Base-by-base conservation (phyloP, 2,797 vertebrate species). In the Glyptemys insculpta region DNA sequence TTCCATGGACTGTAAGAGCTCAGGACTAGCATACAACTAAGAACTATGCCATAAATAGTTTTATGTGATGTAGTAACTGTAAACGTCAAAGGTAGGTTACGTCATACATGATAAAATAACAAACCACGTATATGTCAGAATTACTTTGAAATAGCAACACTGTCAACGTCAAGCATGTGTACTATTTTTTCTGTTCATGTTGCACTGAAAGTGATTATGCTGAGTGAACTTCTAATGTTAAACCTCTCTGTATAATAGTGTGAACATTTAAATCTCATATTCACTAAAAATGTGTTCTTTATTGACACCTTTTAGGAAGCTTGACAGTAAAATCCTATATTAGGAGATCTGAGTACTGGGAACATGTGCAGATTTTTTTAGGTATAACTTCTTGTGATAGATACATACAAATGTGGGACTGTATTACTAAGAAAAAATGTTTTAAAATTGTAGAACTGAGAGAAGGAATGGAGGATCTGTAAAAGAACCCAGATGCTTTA, bases 11-110 rank as follows among this genome's bases (percentile, higher is more conserved):
- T 90, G 88, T 91, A 95, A 92, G 89, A 96, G 96, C 96, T 97
- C 97, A 98, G 86, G 86, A 91, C 85, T 41, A 56, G 91, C 85
- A 93, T 89, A 49, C 95, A 81, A 90, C 88, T 95, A 95, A 97
- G 96, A 96, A 96, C 57, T 82, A 85, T 79, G 91, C 96, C 91
- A 95, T 65, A 98, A 97, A 97, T 97, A 97, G 95, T 94, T 88
- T 87, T 23, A 76, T 96, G 96, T 98, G 94, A 92, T 89, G 83
- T 83, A 92, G 90, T 97, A 83, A 95, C 92, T 83, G 83, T 50
- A 88, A 96, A 96, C 12, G 5, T 95, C 92, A 96, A 91, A 97
- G 96, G 96, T 91, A 96, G 95, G 96, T 50, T 27, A 91, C 79
- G 90, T 94, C 87, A 97, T 87, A 91, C 49, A 50, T 92, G 84